Percentiles rank a stretch among this genome's conserved stretches.
These are phyloP conservation scores for Nycticryphes semicollaris DNA, from an alignment of 2,113 vertebrate genomes.

Conservation along the genomic window DNA sequence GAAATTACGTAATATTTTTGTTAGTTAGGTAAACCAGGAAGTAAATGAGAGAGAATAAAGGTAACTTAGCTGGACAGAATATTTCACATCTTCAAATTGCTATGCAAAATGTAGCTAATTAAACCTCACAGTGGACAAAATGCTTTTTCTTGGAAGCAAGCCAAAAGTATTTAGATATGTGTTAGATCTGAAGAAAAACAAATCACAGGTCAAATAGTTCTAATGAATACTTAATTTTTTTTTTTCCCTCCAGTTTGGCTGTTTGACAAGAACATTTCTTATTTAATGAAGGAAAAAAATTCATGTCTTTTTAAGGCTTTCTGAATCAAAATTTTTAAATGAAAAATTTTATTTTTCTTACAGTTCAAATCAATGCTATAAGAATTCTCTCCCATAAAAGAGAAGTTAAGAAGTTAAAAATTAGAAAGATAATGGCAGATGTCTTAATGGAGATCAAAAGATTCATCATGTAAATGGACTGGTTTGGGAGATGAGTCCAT, in stretches of 20 bases:
- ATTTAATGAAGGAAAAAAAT: background rate
- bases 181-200: background rate
- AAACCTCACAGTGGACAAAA: slow-evolving; percentile 4
- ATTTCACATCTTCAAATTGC: background rate
- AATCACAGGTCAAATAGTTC: background rate
- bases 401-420: background rate
- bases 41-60: background rate
- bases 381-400: background rate
- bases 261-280: background rate
- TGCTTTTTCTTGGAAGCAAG: background rate
- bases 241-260: background rate
- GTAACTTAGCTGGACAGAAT: background rate
- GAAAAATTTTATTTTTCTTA: background rate
- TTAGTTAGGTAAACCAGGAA: background rate
- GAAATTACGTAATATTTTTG: background rate
- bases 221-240: background rate
- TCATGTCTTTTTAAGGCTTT: background rate
- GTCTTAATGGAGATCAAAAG: background rate
- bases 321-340: background rate
- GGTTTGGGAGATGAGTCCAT: background rate
- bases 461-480: background rate
- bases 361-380: background rate
- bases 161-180: background rate
- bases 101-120: background rate
- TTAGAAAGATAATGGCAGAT: background rate